Base-by-base conservation (phyloP, 1,140 invertebrate genomes). In the Oreohelix idahoensis region DNA sequence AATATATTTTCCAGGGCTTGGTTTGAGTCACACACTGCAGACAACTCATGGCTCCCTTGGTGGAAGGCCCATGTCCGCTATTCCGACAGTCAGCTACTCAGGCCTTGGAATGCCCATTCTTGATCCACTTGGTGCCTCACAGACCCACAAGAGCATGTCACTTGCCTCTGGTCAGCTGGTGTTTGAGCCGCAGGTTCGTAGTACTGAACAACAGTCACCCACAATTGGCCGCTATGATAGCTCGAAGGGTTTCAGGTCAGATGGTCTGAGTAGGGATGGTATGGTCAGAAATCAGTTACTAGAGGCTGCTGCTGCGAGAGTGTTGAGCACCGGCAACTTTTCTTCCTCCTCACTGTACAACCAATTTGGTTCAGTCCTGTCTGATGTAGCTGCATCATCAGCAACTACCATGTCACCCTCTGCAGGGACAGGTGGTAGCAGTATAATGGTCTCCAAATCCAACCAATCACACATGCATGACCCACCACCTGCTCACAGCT, bases 401-500 rank as follows among this genome's bases (percentile, higher is more conserved):
- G 70, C 45, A 74, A 53, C 32, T 35, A 69, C 63, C 29, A 32
- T 81, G 29, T 71, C 79, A n/a, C n/a, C 58, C 36, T 71, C 79
- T 20, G 35, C 79, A 17, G 79, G 63, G 38, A 20, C 42, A 2
- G 63, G 78, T 39, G 58, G 63, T 49, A 39, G 39, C 11, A 81
- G 42, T 81, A 8, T 81, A 29, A 32, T 36, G 10, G 35, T 66
- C 39, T 69, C 77, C 10, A 81, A 81, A 29, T 70, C 79, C 20
- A 81, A 81, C 42, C 79, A 81, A 35, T 8, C 17, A 29, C 79
- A 81, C 53, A 45, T 81, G 69, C 79, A 81, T 29, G 84, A 79
- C 26, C 90, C 90, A 63, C 90, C 90, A 45, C 90, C 90, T 66
- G 90, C 89, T 85, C 89, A 91, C 83, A 87, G 86, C 69, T 83